Evolutionary conservation across 1,140 invertebrate genomes (phyloP).

Genomic region (Cylas formicarius): DNA sequence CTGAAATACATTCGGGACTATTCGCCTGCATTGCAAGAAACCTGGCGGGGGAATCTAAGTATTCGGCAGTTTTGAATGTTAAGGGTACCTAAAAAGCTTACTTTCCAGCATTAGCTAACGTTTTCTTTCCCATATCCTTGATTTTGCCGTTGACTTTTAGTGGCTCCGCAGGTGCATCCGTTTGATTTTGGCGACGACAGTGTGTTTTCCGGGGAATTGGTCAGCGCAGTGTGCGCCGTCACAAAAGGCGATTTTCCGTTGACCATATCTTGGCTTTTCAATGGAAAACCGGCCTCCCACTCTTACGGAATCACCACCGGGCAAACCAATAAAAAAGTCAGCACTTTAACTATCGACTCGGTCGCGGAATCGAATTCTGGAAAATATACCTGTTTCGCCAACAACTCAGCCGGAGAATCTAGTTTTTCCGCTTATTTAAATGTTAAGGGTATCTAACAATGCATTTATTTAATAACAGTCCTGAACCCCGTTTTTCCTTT

Average conservation of each 20-base stretch:
- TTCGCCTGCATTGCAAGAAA: conserved; percentile 59
- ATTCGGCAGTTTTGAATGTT: conserved; percentile 54
- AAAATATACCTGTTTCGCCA: conserved; percentile 65
- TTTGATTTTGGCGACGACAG: conserved; percentile 54
- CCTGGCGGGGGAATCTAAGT: conserved; percentile 51
- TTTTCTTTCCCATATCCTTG: neutral
- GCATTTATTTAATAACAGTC: too few relatives aligned
- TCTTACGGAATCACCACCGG: conserved; percentile 27
- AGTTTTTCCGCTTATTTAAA: conserved; percentile 54
- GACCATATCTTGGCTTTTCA: conserved; percentile 54
- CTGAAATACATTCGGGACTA: conserved; percentile 52
- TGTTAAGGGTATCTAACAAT: conserved; percentile 51
- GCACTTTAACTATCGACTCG: conserved; percentile 49
- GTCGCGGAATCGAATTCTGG: conserved; percentile 59
- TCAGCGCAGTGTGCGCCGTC: conserved; percentile 52
- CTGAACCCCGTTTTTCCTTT: too few relatives aligned
- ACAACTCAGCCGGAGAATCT: conserved; percentile 52
- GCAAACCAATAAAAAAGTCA: conserved; percentile 28
- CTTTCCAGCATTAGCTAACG: conserved; percentile 1
- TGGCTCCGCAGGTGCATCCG: conserved; percentile 52
- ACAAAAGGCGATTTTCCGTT: conserved; percentile 59
- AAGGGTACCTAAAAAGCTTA: conserved; percentile 46
- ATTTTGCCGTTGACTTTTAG: conserved; percentile 42
- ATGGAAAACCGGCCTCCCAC: conserved; percentile 41
- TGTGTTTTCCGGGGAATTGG: conserved; percentile 53